Conservation (phyloP, 2,113 vertebrate genomes). For the Pangasianodon gigas region DNA sequence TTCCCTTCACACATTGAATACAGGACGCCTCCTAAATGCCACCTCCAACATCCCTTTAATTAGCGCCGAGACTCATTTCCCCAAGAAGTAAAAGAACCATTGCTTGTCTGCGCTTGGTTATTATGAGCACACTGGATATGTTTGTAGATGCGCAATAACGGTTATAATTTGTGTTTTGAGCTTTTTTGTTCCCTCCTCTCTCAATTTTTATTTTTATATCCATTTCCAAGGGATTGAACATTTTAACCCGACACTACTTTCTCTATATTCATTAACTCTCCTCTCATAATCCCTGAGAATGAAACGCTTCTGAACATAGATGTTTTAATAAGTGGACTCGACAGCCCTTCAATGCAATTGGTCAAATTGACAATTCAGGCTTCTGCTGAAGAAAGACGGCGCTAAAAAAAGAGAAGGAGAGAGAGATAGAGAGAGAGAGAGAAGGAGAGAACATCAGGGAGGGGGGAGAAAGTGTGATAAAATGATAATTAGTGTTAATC, state of each 20-base stretch:
- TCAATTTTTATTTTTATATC: neutral
- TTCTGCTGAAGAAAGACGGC: conserved; percentile 36
- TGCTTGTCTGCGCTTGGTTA: neutral
- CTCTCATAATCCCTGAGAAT: conserved; percentile 35
- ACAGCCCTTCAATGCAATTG: conserved; percentile 21
- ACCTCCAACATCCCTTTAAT: conserved; percentile 45
- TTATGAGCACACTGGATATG: conserved; percentile 2
- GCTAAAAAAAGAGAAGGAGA: neutral
- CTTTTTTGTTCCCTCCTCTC: neutral
- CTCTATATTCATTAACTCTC: conserved; percentile 31
- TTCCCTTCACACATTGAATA: conserved; percentile 34
- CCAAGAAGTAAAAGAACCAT: conserved; percentile 23
- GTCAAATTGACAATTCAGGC: conserved; percentile 44
- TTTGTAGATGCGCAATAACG: neutral
- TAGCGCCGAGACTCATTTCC: conserved; percentile 34
- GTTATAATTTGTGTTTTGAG: neutral
- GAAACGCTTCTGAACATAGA: conserved; percentile 35
- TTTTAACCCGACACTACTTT: conserved; percentile 1
- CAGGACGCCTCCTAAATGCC: conserved; percentile 48
- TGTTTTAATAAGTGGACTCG: conserved; percentile 44
- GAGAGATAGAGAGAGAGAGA: conserved; percentile 3
- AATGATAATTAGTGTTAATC: conserved; percentile 67
- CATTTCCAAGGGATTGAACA: neutral
- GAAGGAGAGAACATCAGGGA: conserved; percentile 30
- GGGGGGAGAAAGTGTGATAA: conserved; percentile 55